Evolutionary conservation across 2,113 vertebrate species (phyloP), one percentile per base, ranked within the genome.

Genomic region (Acrocephalus kingi): DNA sequence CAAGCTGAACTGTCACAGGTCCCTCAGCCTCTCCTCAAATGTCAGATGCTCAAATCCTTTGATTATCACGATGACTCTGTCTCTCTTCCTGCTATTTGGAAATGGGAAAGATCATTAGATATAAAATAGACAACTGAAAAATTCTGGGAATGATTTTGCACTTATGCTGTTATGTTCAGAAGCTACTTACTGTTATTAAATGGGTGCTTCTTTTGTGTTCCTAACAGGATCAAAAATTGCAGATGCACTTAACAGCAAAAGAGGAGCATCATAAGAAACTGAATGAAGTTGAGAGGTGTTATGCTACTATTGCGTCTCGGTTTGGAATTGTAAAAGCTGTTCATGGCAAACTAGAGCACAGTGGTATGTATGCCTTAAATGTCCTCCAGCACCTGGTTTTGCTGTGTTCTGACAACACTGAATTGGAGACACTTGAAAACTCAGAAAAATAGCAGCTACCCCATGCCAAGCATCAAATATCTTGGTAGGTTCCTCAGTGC

Each of bases 281-380:
- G 88, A 98, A 96, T 84, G 99, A 99, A 97, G 97, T 98, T 91
- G 99, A 99, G 96, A 99, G 97, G 92, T 98, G 98, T 52, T 99
- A 99, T 74, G 94, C 92, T 45, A 96, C 96, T 51, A 90, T 99
- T 73, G 98, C 98, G 48, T 96, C 90, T 86, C 98, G 99, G 91
- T 99, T 98, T 96, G 97, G 97, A 89, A 17, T 94, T 31, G 76
- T 99, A 80, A 99, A 98, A 96, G 98, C 98, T 76, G 97, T 96
- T 63, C 99, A 99, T 88, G 97, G 97, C 93, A 97, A 98, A 82
- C 98, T 99, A 39, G 98, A 99, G 92, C 98, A 98, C 66, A 99
- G 98, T 81, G 99, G 99, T 99, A 98, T 79, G 92, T 94, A 41
- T 55, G 28, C 39, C 35, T 78, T 80, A 33, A 64, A 45, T 27